Base-by-base conservation (phyloP, 2,797 vertebrate genomes). In the Dromococcyx pavoninus region DNA sequence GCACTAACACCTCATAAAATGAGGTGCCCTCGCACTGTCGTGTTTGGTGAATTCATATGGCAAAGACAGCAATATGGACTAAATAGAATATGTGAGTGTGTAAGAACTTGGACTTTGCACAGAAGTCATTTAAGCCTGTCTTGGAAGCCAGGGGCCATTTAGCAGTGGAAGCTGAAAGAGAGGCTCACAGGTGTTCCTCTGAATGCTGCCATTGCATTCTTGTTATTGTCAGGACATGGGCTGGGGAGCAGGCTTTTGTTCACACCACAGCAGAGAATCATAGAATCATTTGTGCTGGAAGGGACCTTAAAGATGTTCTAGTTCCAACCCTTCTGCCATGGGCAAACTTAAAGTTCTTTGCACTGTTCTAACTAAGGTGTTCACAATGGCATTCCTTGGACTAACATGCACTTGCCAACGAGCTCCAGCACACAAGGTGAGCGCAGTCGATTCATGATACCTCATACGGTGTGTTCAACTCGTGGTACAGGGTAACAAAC, bases 381-480 rank as follows among this genome's bases (percentile, higher is more conserved):
- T 46, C 35, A 2, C 4, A 2, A 0, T 15, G 60, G 4, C 3
- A 3, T n/a, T 86, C 51, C 27, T 44, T 22, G 39, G 24, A 27
- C 35, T 54, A 1, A 2, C 2, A 23, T 11, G 61, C 2, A 0
- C 37, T 76, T 21, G 0, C n/a, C 6, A 33, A 41, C 70, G n/a
- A 51, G 6, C 70, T 54, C 21, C 53, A 18, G 64, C 17, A 4
- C 62, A 48, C 5, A 0, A 61, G 41, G 19, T 2, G 76, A 53
- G 56, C 21, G 11, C 46, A 37, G 2, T 1, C 5, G 22, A 13
- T 33, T 60, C 30, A 0, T 0, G 17, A 1, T 35, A 1, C 8
- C 32, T 7, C 2, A 1, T 2, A 28, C 2, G 22, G 23, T 2
- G 56, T 62, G 67, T 21, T 4, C 30, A 6, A 4, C n/a, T 7